Evolutionary conservation across 2,113 vertebrate species (phyloP).

Genomic region (Lasiurus borealis): DNA sequence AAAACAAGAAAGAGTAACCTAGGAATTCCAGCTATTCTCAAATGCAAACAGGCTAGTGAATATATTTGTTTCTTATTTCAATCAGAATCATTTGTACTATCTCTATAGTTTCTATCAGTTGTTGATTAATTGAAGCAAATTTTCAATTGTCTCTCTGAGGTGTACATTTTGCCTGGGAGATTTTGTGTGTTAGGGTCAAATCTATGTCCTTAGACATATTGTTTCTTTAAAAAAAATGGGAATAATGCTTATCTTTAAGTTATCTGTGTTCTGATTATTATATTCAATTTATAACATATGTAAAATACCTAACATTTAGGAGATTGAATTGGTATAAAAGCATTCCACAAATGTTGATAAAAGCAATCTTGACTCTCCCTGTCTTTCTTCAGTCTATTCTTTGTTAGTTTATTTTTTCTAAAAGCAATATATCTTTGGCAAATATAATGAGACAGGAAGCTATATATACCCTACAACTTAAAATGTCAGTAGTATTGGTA

Average conservation of each 20-base stretch:
- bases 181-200: not conserved
- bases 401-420: slow-evolving; percentile 34
- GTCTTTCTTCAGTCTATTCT: not conserved
- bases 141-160: not conserved
- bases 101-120: not conserved
- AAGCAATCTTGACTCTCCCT: not conserved
- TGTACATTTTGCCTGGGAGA: slow-evolving; percentile 11
- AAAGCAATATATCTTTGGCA: slow-evolving; percentile 37
- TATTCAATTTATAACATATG: slow-evolving; percentile 27
- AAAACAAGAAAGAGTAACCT: slow-evolving; percentile 53
- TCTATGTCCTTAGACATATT: slow-evolving; percentile 8
- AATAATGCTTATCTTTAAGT: slow-evolving; percentile 50
- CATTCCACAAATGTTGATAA: not conserved
- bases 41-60: slow-evolving; percentile 32
- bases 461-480: not conserved
- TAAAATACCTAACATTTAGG: slow-evolving; percentile 15
- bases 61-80: slow-evolving; percentile 36
- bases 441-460: slow-evolving; percentile 43
- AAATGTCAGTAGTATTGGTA: not conserved
- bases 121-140: not conserved
- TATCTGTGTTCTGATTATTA: slow-evolving; percentile 24
- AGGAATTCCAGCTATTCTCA: slow-evolving; percentile 48
- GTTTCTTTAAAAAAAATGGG: slow-evolving; percentile 21
- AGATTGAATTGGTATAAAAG: not conserved
- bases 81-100: not conserved